These are phyloP conservation scores for Chymomyza caudatula DNA, from an alignment of 2,888 invertebrate species.

Conservation along the genomic window DNA sequence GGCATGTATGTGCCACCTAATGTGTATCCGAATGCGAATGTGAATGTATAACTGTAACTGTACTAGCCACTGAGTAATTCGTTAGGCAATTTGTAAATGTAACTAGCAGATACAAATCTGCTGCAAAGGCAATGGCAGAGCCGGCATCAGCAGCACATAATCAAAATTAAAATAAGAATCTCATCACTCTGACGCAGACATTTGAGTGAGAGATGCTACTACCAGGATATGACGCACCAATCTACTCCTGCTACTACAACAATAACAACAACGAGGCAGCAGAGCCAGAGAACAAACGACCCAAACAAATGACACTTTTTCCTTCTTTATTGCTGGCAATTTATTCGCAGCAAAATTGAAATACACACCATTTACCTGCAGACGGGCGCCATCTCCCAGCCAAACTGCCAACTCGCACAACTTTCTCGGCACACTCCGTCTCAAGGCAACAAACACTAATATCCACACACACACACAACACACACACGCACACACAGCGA, in stretches of 20 bases:
- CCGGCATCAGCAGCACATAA: conserved; percentile 50
- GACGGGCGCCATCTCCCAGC: conserved; percentile 10
- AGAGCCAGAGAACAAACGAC: conserved; percentile 56
- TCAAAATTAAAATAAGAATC: conserved; percentile 72
- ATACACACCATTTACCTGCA: conserved; percentile 69
- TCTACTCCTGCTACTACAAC: background rate
- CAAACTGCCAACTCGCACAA: background rate
- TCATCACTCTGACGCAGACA: conserved; percentile 65
- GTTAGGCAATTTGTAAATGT: conserved; percentile 66
- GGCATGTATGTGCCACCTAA: background rate
- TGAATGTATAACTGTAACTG: background rate
- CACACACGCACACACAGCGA: conserved; percentile 4
- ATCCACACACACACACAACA: conserved; percentile 13
- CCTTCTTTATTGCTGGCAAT: conserved; percentile 67
- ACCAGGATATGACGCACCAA: conserved; percentile 58
- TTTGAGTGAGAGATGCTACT: conserved; percentile 50
- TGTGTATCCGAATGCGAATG: background rate
- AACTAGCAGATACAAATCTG: conserved; percentile 65
- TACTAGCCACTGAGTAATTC: conserved; percentile 35
- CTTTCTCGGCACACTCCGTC: background rate
- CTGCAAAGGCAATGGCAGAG: conserved; percentile 36
- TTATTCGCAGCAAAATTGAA: conserved; percentile 68
- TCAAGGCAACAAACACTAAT: background rate
- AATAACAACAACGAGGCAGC: background rate
- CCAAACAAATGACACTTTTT: conserved; percentile 68